Percentiles rank a stretch among this genome's conserved stretches.
Evolutionary conservation across 2,797 vertebrate genomes (phyloP).

Genomic region (Rhabdomys pumilio): DNA sequence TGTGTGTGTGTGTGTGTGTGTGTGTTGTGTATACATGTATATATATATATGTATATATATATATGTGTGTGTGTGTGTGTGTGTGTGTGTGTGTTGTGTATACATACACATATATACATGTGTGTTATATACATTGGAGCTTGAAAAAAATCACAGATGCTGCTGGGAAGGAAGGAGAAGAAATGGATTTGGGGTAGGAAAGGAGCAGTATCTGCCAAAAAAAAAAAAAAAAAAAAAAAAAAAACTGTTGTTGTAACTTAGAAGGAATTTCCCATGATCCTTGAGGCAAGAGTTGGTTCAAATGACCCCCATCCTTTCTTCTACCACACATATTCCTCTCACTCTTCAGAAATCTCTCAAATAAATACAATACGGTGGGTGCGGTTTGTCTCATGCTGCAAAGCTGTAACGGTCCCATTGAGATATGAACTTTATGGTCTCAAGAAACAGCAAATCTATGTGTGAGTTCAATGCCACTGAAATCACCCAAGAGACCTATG

Average conservation of each 20-base stretch:
- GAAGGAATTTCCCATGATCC: slow-evolving; percentile 63
- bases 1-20: no score
- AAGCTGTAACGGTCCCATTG: slow-evolving; percentile 63
- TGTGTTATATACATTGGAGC: not conserved
- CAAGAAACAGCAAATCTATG: slow-evolving; percentile 73
- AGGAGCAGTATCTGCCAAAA: slow-evolving; percentile 38
- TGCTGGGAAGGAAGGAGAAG: slow-evolving; percentile 68
- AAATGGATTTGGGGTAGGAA: slow-evolving; percentile 53
- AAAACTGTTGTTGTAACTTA: slow-evolving; percentile 73
- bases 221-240: slow-evolving; percentile 18
- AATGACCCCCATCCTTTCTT: slow-evolving; percentile 62
- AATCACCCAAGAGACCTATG: slow-evolving; percentile 74
- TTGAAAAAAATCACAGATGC: slow-evolving; percentile 53
- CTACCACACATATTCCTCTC: slow-evolving; percentile 46
- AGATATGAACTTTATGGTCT: slow-evolving; percentile 71
- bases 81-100: no score
- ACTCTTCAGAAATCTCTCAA: slow-evolving; percentile 79
- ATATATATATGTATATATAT: no score
- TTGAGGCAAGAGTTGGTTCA: slow-evolving; percentile 61
- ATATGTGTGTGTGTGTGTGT: not conserved
- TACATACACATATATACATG: no score
- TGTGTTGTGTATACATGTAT: no score
- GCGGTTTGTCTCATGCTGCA: slow-evolving; percentile 75
- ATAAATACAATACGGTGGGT: slow-evolving; percentile 71
- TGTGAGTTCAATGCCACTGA: slow-evolving; percentile 74